phyloP scores from a whole-genome alignment of 1,140 invertebrate species.

The Eueides isabella region DNA sequence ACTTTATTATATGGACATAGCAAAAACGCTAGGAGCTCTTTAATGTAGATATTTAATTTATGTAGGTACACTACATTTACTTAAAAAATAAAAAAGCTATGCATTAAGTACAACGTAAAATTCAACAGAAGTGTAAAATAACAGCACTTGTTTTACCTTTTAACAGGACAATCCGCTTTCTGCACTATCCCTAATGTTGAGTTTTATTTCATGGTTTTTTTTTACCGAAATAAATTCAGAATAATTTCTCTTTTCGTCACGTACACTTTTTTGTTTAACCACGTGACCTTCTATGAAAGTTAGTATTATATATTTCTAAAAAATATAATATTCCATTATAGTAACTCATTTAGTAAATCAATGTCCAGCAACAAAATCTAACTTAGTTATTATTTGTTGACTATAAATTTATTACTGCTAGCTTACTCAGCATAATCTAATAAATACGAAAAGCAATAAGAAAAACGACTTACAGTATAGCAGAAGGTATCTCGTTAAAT shows the following conservation, averaged over 20 bases:
- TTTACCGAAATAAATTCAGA: background rate
- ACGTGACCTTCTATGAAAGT: too few species aligned
- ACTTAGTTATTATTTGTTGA: background rate
- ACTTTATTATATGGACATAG: too few species aligned
- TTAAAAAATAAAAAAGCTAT: too few species aligned
- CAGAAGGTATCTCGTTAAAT: conserved; percentile 4
- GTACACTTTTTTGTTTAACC: too few species aligned
- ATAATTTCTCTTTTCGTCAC: too few species aligned
- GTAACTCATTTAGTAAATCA: background rate
- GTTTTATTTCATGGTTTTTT: background rate
- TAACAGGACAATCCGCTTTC: background rate
- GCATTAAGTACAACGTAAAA: background rate
- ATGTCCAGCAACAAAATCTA: background rate
- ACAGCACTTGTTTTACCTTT: background rate
- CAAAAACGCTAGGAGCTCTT: too few species aligned
- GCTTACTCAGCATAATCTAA: conserved; percentile 7
- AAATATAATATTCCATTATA: too few species aligned
- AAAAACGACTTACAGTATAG: conserved; percentile 1
- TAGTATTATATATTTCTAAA: too few species aligned
- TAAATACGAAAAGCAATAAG: background rate
- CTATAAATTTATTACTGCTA: background rate
- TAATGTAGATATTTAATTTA: too few species aligned
- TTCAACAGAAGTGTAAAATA: background rate
- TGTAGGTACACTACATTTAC: too few species aligned
- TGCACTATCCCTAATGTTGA: background rate